These are phyloP conservation scores for Ictidomys tridecemlineatus DNA, from an alignment of 2,113 vertebrate species.

Conservation along the genomic window DNA sequence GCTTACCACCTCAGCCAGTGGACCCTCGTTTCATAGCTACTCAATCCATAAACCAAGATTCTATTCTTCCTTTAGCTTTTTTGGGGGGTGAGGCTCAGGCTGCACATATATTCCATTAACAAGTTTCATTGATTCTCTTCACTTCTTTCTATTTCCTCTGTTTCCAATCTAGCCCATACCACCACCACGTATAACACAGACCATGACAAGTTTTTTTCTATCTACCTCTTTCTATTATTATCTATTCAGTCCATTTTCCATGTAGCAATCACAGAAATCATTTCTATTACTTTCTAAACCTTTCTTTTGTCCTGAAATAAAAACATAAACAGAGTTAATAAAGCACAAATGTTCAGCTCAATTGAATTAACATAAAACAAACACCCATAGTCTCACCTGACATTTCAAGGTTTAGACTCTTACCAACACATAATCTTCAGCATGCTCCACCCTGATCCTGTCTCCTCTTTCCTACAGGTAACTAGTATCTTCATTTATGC, in stretches of 20 bases:
- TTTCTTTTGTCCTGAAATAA: neutral
- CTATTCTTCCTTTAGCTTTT: neutral
- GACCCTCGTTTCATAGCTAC: neutral
- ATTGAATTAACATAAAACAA: neutral
- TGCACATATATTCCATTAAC: neutral
- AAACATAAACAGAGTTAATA: neutral
- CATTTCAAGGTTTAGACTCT: neutral
- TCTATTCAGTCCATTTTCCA: neutral
- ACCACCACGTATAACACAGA: neutral
- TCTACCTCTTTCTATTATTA: neutral
- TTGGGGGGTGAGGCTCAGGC: neutral
- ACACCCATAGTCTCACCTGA: neutral
- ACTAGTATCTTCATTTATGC: neutral
- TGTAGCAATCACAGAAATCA: neutral
- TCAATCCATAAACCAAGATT: neutral
- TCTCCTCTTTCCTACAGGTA: neutral
- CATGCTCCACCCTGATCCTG: neutral
- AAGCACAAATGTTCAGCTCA: neutral
- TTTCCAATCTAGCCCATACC: no score
- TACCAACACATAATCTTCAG: neutral
- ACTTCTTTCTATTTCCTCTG: neutral
- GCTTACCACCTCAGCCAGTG: neutral
- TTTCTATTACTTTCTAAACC: constrained; percentile 11
- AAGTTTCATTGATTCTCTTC: neutral
- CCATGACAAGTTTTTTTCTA: neutral